Base-by-base conservation (phyloP, 2,797 vertebrate species). In the Cuniculus paca region DNA sequence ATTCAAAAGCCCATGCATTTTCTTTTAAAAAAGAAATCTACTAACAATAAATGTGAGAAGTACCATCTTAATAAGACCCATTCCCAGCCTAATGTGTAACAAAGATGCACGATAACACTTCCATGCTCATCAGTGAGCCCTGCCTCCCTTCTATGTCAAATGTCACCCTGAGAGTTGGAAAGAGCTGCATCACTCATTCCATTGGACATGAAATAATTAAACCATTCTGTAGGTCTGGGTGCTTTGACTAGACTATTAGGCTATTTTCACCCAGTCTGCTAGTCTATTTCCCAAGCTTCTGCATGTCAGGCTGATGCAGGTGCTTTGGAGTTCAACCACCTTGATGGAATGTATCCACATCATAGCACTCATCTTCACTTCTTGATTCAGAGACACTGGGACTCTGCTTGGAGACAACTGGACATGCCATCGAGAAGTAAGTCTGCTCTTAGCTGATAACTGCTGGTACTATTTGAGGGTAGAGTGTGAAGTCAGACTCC, bases 21-120 rank as follows among this genome's bases (percentile, higher is more conserved):
- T 52, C 99, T 99, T 99, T 99, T 45, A 4, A 98, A 99, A 97
- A 96, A 99, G 98, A 12, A 99, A 99, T 94, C 99, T 99, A 97
- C 99, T 99, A 85, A 99, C 97, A 97, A 99, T 99, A 96, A 99
- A 99, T 1, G 14, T 99, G 70, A 99, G 99, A 90, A 99, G 98
- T 93, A 99, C 99, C 98, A 99, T 99, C 99, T 99, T 99, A 1
- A 99, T 99, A 96, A 99, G 99, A 97, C 99, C 99, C 99, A 99
- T 99, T 96, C 99, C 99, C 97, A 99, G 95, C 48, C 99, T 99
- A 95, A 99, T 99, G 98, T 99, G 99, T 87, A 99, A 99, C 90
- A 99, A 98, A 99, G 98, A 95, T 99, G 99, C 99, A 99, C 99
- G 97, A 99, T 99, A 93, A 99, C 99, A 90, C 99, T 99, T 98